phyloP scores from a whole-genome alignment of 2,797 vertebrate species.

The Sebastes taczanowskii region DNA sequence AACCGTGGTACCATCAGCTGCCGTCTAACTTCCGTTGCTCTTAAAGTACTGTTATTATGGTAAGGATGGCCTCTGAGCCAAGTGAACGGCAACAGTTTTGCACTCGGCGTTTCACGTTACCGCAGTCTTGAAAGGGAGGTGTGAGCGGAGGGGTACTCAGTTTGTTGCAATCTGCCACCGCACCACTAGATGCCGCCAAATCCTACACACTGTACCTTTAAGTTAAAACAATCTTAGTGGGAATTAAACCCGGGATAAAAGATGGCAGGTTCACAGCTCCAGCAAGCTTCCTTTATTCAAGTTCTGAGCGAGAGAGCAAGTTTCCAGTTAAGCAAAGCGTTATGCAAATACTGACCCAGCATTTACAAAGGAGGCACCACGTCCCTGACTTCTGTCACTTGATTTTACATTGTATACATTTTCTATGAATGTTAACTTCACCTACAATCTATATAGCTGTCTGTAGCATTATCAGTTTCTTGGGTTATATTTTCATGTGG shows the following conservation, averaged over 20 bases:
- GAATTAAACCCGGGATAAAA: background rate
- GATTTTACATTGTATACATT: background rate
- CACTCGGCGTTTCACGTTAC: background rate
- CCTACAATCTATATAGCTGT: background rate
- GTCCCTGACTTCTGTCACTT: background rate
- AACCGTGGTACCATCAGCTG: background rate
- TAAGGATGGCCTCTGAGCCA: background rate
- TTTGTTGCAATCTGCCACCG: background rate
- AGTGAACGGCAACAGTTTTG: background rate
- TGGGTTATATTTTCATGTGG: background rate
- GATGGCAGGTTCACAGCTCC: background rate
- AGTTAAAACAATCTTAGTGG: background rate
- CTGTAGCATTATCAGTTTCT: background rate
- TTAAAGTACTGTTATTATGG: background rate
- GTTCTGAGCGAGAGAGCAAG: background rate
- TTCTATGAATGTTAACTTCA: background rate
- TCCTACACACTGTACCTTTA: background rate
- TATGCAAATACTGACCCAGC: constrained; percentile 32
- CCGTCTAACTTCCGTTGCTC: background rate
- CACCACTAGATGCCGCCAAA: background rate
- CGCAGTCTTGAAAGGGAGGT: background rate
- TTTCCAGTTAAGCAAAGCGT: constrained; percentile 23
- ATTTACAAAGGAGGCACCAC: constrained; percentile 1
- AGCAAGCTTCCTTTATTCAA: background rate
- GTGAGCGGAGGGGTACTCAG: background rate